A percentile compares a stretch with the other conserved stretches of the same genome.
phyloP scores from a whole-genome alignment of 2,797 vertebrate species.

The Acrossocheilus fasciatus region DNA sequence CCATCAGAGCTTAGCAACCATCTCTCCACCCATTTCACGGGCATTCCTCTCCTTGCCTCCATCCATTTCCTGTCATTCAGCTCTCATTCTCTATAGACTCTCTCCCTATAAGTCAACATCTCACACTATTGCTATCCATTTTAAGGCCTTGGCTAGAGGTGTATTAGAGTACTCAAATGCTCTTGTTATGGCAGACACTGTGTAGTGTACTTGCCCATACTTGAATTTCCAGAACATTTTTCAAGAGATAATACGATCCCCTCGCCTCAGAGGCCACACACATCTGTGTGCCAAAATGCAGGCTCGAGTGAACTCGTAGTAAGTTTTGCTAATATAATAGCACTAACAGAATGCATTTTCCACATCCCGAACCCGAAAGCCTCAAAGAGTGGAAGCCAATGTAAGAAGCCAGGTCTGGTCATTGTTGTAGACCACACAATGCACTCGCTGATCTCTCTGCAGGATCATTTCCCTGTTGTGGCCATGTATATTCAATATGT shows the following conservation, averaged over 20 bases:
- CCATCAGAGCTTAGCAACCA: slow-evolving; percentile 41
- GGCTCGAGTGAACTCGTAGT: slow-evolving; percentile 23
- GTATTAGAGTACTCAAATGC: slow-evolving; percentile 18
- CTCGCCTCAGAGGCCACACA: slow-evolving; percentile 31
- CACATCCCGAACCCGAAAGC: background rate
- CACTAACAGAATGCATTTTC: slow-evolving; percentile 2
- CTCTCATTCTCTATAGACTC: slow-evolving; percentile 36
- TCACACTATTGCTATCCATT: slow-evolving; percentile 14
- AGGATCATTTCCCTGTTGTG: slow-evolving; percentile 37
- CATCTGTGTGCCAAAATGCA: slow-evolving; percentile 24
- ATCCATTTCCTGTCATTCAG: slow-evolving; percentile 28
- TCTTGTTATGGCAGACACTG: slow-evolving; percentile 30
- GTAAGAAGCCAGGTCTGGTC: slow-evolving; percentile 20
- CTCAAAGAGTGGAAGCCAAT: slow-evolving; percentile 6
- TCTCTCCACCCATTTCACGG: slow-evolving; percentile 49
- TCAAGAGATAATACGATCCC: slow-evolving; percentile 34
- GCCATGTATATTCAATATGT: slow-evolving; percentile 48
- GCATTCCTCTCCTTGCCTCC: slow-evolving; percentile 40
- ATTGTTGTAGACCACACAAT: slow-evolving; percentile 43
- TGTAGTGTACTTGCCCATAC: slow-evolving; percentile 37
- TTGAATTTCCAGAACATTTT: slow-evolving; percentile 37
- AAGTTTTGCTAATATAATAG: slow-evolving; percentile 1
- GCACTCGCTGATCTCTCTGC: slow-evolving; percentile 39
- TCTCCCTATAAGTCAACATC: slow-evolving; percentile 28
- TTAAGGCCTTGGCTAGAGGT: slow-evolving; percentile 23